Evolutionary conservation across 2,113 vertebrate species (phyloP), one percentile per base, ranked within the genome.

Genomic region (Gasterosteus nipponicus): DNA sequence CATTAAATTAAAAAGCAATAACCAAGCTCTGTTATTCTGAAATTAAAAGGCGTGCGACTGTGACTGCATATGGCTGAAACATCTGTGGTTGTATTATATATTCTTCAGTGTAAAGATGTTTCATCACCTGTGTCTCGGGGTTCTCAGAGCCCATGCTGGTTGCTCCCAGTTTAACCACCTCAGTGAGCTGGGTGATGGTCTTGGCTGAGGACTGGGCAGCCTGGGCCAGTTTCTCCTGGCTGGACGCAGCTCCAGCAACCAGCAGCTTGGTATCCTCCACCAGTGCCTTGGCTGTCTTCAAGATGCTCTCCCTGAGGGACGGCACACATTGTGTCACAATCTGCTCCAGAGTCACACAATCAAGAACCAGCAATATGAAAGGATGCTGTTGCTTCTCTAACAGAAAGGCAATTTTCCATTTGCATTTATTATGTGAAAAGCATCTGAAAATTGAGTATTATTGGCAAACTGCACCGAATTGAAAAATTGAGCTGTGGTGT

Each of bases 251-350:
- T 3, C 98, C 98, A 0, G 98, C 97, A 39, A 99, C 98, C 73
- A 99, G 91, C 77, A 99, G 89, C 82, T 99, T 99, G 12, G 98
- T 99, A 91, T 99, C 98, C 90, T 99, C 98, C 66, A 99, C 98
- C 90, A 99, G 91, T 42, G 97, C 94, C 92, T 99, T 99, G 87
- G 98, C 98, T 2, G 98, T 99, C 93, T 99, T 99, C 91, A 99
- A 90, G 70, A 99, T 99, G 89, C 96, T 99, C 90, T 99, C 98
- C 92, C 98, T 99, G 92, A 69, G 56, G 80, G 71, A 81, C 0
- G 33, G 51, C 22, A 87, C 75, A 84, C 68, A 80, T 10, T 73
- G 67, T 65, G 46, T 75, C 64, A 87, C 81, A 84, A 83, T 86
- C 83, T 87, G 77, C 80, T 81, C 35, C 62, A 19, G 61, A 79